A percentile compares a stretch with the other conserved stretches of the same genome.
These are phyloP conservation scores for Steinernema carpocapsae DNA, from an alignment of 2,888 invertebrate genomes.

Conservation along the genomic window DNA sequence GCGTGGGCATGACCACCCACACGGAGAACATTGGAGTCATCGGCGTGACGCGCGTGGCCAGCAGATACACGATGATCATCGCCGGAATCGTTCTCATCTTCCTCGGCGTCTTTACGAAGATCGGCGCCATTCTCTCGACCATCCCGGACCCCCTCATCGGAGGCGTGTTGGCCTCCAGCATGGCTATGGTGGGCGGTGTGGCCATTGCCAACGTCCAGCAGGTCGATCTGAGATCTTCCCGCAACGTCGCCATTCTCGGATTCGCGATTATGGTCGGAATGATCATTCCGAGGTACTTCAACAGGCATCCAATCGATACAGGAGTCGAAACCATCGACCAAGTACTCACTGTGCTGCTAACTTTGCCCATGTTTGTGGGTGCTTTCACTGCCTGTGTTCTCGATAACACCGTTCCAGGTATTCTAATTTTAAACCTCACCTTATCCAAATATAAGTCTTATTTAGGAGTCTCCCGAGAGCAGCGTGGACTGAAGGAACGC, in stretches of 20 bases:
- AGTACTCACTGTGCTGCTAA: slow-evolving; percentile 60
- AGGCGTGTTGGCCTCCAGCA: slow-evolving; percentile 69
- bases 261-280: slow-evolving; percentile 85
- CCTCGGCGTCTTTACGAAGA: slow-evolving; percentile 71
- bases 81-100: slow-evolving; percentile 71
- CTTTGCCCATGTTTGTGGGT: slow-evolving; percentile 68
- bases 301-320: slow-evolving; percentile 33
- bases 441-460: not conserved
- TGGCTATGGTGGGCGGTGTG: slow-evolving; percentile 70
- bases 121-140: slow-evolving; percentile 72
- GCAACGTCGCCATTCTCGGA: slow-evolving; percentile 87
- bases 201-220: slow-evolving; percentile 72
- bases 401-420: slow-evolving; percentile 65
- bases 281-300: slow-evolving; percentile 69
- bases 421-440: not conserved
- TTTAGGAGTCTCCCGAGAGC: slow-evolving; percentile 62
- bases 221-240: slow-evolving; percentile 81
- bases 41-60: slow-evolving; percentile 81
- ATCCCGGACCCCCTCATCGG: slow-evolving; percentile 73
- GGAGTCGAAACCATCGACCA: slow-evolving; percentile 48
- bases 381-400: slow-evolving; percentile 65
- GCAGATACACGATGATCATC: slow-evolving; percentile 70
- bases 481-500: slow-evolving; percentile 61
- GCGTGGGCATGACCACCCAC: slow-evolving; percentile 86
- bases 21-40: slow-evolving; percentile 89